These are phyloP conservation scores for Incurvaria masculella DNA, from an alignment of 2,888 invertebrate species.

Conservation along the genomic window DNA sequence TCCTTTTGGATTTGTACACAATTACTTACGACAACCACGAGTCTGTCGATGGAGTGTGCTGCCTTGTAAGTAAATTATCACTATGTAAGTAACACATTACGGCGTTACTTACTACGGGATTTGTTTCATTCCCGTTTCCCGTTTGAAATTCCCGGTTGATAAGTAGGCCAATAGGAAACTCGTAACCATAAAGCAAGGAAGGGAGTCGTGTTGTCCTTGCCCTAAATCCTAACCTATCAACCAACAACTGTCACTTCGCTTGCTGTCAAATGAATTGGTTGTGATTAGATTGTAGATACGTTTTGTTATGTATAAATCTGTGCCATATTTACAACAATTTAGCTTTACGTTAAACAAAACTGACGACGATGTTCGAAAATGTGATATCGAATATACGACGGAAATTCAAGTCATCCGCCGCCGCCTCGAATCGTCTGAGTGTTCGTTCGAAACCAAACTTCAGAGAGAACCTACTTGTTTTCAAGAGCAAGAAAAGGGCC, in stretches of 20 bases:
- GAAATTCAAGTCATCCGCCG: constrained; percentile 37
- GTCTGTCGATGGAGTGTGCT: constrained; percentile 67
- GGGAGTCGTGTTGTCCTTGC: not conserved
- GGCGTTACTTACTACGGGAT: constrained; percentile 1
- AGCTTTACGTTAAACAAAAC: not conserved
- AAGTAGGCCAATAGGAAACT: not conserved
- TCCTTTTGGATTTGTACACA: constrained; percentile 79
- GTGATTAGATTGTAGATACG: too few species aligned
- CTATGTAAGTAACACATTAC: constrained; percentile 2
- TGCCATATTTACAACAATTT: constrained; percentile 30
- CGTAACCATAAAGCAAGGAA: not conserved
- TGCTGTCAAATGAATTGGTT: not conserved
- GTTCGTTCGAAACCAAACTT: constrained; percentile 27
- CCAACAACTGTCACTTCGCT: not conserved
- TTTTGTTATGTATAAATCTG: constrained; percentile 18
- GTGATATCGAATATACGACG: constrained; percentile 41
- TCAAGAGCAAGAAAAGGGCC: constrained; percentile 29
- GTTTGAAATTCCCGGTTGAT: not conserved
- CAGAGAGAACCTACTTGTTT: constrained; percentile 33
- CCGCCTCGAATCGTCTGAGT: not conserved
- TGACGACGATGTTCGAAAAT: constrained; percentile 46
- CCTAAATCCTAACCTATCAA: not conserved
- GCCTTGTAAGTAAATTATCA: constrained; percentile 53
- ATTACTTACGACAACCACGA: constrained; percentile 83
- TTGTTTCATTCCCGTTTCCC: not conserved